These are phyloP conservation scores for Dynastes grantii DNA, from an alignment of 2,888 invertebrate species.

Conservation along the genomic window DNA sequence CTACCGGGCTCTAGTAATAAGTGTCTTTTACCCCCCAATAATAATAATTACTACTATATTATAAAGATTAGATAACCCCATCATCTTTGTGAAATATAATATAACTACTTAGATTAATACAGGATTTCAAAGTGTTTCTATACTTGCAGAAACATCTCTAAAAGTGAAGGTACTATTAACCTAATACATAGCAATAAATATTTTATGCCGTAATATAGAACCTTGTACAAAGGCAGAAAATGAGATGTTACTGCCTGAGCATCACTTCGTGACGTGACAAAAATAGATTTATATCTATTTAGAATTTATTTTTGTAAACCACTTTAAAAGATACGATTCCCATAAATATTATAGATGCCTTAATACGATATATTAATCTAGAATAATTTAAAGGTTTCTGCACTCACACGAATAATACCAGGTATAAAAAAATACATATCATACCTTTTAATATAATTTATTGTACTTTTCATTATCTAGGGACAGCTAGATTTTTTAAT, in stretches of 20 bases:
- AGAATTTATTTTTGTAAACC: constrained; percentile 13
- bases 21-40: no score
- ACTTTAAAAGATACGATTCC: not conserved
- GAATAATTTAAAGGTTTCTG: no score
- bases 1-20: no score
- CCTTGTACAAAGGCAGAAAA: constrained; percentile 23
- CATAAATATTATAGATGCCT: not conserved
- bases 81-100: no score
- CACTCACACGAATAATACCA: no score
- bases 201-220: constrained; percentile 33
- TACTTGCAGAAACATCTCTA: not conserved
- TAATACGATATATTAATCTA: no score
- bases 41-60: no score
- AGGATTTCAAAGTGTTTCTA: not conserved
- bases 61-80: no score
- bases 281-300: constrained; percentile 26
- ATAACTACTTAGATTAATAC: not conserved
- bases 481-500: no score
- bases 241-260: constrained; percentile 10
- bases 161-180: constrained; percentile 6
- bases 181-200: constrained; percentile 17
- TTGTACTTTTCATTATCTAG: no score
- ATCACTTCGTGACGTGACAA: constrained; percentile 6
- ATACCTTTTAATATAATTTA: no score
- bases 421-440: no score